These are phyloP conservation scores for Sceloporus tristichus DNA, from an alignment of 2,113 vertebrate genomes.

Conservation along the genomic window DNA sequence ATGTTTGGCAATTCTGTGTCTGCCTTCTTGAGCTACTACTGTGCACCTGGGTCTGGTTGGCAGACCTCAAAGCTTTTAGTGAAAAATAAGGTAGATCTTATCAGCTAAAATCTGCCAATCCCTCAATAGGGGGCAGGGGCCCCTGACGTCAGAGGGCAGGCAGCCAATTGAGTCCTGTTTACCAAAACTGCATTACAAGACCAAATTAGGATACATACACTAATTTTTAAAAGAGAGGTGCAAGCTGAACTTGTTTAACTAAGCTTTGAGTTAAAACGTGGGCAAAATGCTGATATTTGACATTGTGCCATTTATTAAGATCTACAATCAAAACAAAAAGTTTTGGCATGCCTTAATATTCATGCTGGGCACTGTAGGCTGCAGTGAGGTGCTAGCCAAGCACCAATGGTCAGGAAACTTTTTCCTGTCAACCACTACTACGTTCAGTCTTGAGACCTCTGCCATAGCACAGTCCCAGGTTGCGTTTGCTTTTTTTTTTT, in stretches of 20 bases:
- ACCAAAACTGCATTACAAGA: conserved; percentile 4
- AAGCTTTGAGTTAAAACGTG: neutral
- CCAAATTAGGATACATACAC: neutral
- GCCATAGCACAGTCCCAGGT: neutral
- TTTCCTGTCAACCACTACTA: neutral
- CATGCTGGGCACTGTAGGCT: neutral
- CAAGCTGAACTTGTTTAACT: conserved; percentile 1
- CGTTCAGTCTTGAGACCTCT: neutral
- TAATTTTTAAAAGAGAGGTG: neutral
- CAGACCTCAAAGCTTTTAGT: neutral
- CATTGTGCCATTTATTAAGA: conserved; percentile 10
- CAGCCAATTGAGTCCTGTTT: neutral
- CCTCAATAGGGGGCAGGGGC: neutral
- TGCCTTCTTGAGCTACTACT: neutral
- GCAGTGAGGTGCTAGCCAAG: neutral
- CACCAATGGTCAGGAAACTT: neutral
- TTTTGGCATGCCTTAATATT: neutral
- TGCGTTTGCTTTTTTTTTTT: neutral
- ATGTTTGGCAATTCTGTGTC: too few relatives aligned
- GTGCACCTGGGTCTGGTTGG: neutral
- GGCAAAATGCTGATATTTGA: conserved; percentile 5
- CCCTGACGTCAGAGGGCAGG: neutral
- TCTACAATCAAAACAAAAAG: conserved; percentile 15
- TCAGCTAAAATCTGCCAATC: neutral
- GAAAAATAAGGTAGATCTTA: neutral